phyloP scores from a whole-genome alignment of 2,888 invertebrate genomes.

The Herminia tarsipennalis region DNA sequence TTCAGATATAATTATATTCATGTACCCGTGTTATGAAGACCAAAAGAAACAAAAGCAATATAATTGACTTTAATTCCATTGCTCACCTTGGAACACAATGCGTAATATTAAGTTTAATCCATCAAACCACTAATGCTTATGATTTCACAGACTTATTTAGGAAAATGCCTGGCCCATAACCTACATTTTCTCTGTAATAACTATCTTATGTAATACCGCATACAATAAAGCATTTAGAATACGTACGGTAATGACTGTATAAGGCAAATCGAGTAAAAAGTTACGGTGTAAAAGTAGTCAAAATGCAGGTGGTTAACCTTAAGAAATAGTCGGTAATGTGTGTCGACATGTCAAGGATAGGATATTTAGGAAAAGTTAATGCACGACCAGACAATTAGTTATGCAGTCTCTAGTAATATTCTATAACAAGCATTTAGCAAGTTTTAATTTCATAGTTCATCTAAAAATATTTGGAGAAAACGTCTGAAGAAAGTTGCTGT shows the following conservation, averaged over 20 bases:
- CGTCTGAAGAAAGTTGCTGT: no score
- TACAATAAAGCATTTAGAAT: slow-evolving; percentile 32
- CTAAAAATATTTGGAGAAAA: background rate
- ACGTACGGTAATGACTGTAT: slow-evolving; percentile 37
- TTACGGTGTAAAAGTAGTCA: slow-evolving; percentile 14
- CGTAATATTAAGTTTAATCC: slow-evolving; percentile 24
- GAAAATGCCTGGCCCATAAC: slow-evolving; percentile 27
- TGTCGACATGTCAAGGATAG: slow-evolving; percentile 47
- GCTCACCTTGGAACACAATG: slow-evolving; percentile 29
- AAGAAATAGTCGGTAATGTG: slow-evolving; percentile 26
- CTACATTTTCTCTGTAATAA: slow-evolving; percentile 38
- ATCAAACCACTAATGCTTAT: slow-evolving; percentile 29
- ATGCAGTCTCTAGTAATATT: slow-evolving; percentile 3
- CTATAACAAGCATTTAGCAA: background rate
- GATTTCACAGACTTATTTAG: slow-evolving; percentile 26
- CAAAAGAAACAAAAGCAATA: slow-evolving; percentile 5
- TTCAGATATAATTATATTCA: no score
- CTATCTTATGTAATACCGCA: slow-evolving; percentile 32
- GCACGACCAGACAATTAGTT: slow-evolving; percentile 16
- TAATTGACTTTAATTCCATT: slow-evolving; percentile 29
- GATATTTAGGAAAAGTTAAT: slow-evolving; percentile 30
- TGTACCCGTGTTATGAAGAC: background rate
- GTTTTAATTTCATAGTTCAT: background rate
- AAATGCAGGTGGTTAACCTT: slow-evolving; percentile 45
- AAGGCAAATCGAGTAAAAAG: slow-evolving; percentile 12